These are phyloP conservation scores for Himalopsyche tibetana DNA, from an alignment of 2,888 invertebrate genomes.

Conservation along the genomic window DNA sequence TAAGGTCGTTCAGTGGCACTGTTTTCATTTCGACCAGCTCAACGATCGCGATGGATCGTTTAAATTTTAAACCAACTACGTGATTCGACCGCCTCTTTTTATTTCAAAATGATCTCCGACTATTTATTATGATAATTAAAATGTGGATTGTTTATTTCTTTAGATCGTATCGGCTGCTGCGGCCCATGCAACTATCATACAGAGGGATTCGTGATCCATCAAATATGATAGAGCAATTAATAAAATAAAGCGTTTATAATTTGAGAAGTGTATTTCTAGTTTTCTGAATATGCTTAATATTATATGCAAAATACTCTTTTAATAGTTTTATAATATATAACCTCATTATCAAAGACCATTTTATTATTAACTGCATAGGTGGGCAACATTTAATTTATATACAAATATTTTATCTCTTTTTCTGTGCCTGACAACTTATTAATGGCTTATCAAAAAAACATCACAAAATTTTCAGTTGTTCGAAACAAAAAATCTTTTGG, in stretches of 20 bases:
- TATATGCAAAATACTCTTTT: background rate
- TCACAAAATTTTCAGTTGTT: too few relatives aligned
- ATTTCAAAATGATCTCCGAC: slow-evolving; percentile 38
- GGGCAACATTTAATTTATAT: too few relatives aligned
- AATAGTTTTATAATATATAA: background rate
- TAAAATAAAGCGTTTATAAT: background rate
- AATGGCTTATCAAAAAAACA: too few relatives aligned
- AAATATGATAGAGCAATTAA: slow-evolving; percentile 37
- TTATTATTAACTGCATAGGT: too few relatives aligned
- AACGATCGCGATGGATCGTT: slow-evolving; percentile 38
- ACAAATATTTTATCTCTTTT: too few relatives aligned
- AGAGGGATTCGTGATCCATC: slow-evolving; percentile 7
- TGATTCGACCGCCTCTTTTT: slow-evolving; percentile 42
- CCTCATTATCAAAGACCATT: too few relatives aligned
- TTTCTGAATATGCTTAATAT: background rate
- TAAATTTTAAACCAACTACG: slow-evolving; percentile 34
- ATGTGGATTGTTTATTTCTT: slow-evolving; percentile 42
- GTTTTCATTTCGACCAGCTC: slow-evolving; percentile 44
- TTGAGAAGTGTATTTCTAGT: background rate
- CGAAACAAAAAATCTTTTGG: too few relatives aligned
- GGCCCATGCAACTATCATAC: slow-evolving; percentile 40
- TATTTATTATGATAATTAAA: slow-evolving; percentile 42
- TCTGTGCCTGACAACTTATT: too few relatives aligned
- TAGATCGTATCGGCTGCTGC: slow-evolving; percentile 6
- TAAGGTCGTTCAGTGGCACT: slow-evolving; percentile 53